Evolutionary conservation across 2,888 invertebrate genomes (phyloP).

Genomic region (Merodon equestris): DNA sequence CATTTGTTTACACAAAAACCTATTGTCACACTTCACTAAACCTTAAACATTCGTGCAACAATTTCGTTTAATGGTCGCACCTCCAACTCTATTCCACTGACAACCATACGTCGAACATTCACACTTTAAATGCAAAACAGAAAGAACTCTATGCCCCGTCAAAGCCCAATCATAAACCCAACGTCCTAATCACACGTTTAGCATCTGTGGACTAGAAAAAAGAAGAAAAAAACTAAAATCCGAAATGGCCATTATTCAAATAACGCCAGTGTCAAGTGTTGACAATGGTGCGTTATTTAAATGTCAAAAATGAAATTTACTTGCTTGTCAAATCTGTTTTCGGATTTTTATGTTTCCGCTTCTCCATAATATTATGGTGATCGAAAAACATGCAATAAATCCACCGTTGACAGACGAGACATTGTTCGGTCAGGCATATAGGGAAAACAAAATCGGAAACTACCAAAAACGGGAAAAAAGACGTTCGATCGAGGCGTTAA

Average conservation of each 20-base stretch:
- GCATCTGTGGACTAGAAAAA: no score
- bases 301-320: conserved; percentile 44
- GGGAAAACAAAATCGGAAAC: background rate
- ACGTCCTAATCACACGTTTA: conserved; percentile 36
- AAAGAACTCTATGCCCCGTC: conserved; percentile 10
- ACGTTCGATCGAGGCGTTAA: conserved; percentile 46
- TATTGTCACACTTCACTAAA: conserved; percentile 7
- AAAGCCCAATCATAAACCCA: conserved; percentile 26
- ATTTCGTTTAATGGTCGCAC: background rate
- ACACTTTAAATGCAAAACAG: conserved; percentile 9
- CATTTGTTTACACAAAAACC: conserved; percentile 5
- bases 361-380: conserved; percentile 20
- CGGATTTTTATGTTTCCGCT: conserved; percentile 49
- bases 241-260: conserved; percentile 43
- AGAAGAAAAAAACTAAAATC: conserved; percentile 16
- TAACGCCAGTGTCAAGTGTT: conserved; percentile 4
- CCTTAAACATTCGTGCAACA: conserved; percentile 11
- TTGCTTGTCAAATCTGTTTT: conserved; percentile 31
- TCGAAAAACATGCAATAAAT: conserved; percentile 24
- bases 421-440: conserved; percentile 19
- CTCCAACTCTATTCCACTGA: background rate
- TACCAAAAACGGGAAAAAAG: conserved; percentile 11
- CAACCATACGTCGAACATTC: background rate
- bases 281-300: conserved; percentile 20
- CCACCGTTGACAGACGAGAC: conserved; percentile 22